Evolutionary conservation across 92 coral and sea anemone genomes (phyloP), one percentile per base, ranked within the genome.

Genomic region (Bergia puertoricense): DNA sequence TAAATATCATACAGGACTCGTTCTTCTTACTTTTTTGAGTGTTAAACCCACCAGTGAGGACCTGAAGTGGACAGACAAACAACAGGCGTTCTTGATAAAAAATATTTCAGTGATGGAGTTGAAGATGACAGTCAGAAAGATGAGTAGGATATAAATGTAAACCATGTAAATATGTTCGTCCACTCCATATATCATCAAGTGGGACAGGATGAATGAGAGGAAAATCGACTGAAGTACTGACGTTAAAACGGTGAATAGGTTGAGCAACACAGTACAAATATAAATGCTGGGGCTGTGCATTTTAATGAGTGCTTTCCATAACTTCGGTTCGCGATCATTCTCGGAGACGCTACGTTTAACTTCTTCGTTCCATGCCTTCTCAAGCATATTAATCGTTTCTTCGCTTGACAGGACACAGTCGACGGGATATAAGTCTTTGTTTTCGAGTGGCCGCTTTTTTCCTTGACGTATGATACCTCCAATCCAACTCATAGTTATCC

Each of bases 201-300:
- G 81, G 18, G 81, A 77, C 36, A 77, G 81, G 62, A 77, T 77
- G 81, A 77, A 77, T 50, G 81, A 77, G 10, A 77, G 81, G 41
- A 77, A 77, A 14, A 77, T 45, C 38, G 67, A 41, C 44, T 30
- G 59, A 30, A 79, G 43, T 6, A 79, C 65, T 50, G 82, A 23
- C 43, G 9, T 11, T 41, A 40, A 40, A 37, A 74, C n/a, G 22
- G 1, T 5, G 20, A 36, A 30, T 5, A 74, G 20, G 6, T 74
- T 74, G 6, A 74, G 45, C n/a, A 74, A 38, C 22, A 40, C 79
- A 74, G 22, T n/a, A 48, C 79, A 75, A 7, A 42, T 10, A 37
- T 75, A 75, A 0, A 51, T 45, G 9, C 48, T 15, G 10, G 46
- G 11, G 46, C 79, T 39, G 46, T 75, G 30, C 79, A 75, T 40